Percentiles rank a stretch among this genome's conserved stretches.
Conservation (phyloP, 2,113 vertebrate species). For the Oenanthe oenanthe region DNA sequence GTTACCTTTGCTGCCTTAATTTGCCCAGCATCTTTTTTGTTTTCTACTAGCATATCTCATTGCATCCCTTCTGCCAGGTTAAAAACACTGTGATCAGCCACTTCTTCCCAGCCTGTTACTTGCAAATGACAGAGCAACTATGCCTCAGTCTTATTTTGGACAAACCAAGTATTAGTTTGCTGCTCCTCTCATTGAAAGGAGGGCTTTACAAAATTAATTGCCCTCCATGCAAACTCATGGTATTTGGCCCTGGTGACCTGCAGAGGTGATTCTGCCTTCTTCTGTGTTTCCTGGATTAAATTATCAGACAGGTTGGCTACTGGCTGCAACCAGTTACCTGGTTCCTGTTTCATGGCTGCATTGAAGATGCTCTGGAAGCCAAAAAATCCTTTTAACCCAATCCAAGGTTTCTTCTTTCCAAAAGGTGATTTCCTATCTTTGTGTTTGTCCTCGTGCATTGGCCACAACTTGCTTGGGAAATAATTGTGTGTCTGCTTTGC, state of each 20-base stretch:
- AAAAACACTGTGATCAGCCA: neutral
- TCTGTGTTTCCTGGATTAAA: neutral
- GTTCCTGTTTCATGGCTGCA: neutral
- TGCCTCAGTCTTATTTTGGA: neutral
- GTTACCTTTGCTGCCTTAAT: slow-evolving; percentile 17
- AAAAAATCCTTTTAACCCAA: neutral
- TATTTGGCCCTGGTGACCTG: neutral
- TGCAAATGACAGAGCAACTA: neutral
- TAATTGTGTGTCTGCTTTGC: neutral
- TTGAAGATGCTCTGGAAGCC: neutral
- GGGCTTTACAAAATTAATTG: neutral
- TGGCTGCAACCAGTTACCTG: neutral
- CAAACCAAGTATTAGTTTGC: neutral
- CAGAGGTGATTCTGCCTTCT: neutral
- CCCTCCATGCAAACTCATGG: neutral
- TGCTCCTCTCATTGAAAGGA: neutral
- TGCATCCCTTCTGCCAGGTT: neutral
- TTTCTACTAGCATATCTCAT: neutral
- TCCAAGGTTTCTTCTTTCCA: neutral
- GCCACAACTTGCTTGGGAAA: neutral
- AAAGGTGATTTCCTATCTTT: neutral
- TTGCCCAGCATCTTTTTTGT: neutral
- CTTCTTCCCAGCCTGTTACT: neutral
- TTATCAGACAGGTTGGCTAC: accelerated
- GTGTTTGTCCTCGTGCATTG: accelerated